Evolutionary conservation across 2,113 vertebrate species (phyloP).

Genomic region (Typhlomys cinereus): DNA sequence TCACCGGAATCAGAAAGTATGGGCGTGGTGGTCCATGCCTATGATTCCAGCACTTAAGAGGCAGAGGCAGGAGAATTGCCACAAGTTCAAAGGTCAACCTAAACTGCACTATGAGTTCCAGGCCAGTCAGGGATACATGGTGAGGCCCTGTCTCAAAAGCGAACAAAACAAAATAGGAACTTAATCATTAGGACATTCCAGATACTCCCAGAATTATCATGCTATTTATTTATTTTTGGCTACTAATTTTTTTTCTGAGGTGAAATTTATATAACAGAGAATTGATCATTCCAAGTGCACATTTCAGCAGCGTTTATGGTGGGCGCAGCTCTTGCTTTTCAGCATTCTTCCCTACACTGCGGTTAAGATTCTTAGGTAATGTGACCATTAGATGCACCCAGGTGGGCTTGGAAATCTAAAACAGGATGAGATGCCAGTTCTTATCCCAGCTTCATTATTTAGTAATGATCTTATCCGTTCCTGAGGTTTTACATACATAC

Average conservation of each 20-base stretch:
- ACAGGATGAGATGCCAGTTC: not conserved
- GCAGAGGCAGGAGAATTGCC: not conserved
- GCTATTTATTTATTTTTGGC: conserved; percentile 15
- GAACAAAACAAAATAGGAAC: not conserved
- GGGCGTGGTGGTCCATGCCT: not conserved
- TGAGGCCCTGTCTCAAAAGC: not conserved
- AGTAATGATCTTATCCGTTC: not conserved
- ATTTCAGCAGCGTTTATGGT: accelerated
- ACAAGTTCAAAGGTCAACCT: not conserved
- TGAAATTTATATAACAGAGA: not conserved
- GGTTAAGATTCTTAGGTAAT: not conserved
- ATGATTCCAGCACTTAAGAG: not conserved
- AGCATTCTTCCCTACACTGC: not conserved
- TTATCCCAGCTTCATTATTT: not conserved
- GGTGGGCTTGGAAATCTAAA: not conserved
- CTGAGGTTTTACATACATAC: not conserved
- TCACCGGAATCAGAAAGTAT: not conserved
- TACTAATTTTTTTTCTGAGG: not conserved
- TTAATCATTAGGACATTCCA: not conserved
- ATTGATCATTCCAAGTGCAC: not conserved
- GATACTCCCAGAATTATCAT: not conserved
- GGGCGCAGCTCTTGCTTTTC: too few species aligned
- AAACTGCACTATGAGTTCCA: not conserved
- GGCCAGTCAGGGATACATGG: not conserved
- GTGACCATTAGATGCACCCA: accelerated